phyloP scores from a whole-genome alignment of 2,797 vertebrate species.

The Gambusia yucatana region DNA sequence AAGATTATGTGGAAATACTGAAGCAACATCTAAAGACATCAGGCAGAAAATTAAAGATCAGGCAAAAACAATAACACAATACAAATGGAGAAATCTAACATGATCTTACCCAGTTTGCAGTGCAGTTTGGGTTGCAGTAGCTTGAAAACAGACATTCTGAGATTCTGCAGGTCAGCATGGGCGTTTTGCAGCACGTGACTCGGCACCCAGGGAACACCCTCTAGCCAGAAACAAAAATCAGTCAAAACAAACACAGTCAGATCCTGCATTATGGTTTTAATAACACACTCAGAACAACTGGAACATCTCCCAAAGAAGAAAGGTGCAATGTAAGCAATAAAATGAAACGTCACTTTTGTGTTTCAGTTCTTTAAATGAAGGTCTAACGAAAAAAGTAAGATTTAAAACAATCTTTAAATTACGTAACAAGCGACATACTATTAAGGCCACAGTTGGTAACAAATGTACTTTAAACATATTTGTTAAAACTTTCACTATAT shows the following conservation, averaged over 20 bases:
- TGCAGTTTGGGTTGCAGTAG: conserved; percentile 85
- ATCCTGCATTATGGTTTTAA: neutral
- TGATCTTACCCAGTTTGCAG: conserved; percentile 86
- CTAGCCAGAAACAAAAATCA: conserved; percentile 52
- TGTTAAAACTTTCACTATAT: no score
- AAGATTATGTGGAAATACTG: neutral
- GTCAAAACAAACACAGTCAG: neutral
- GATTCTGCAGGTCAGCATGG: conserved; percentile 78
- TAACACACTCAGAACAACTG: neutral
- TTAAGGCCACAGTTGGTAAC: no score
- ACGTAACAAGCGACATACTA: neutral
- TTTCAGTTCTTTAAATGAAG: neutral
- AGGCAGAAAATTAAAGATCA: neutral
- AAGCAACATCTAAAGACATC: neutral
- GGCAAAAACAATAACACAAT: neutral
- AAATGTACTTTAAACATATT: no score
- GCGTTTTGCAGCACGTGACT: conserved; percentile 77
- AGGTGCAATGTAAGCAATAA: neutral
- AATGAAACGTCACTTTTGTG: neutral
- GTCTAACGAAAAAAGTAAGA: neutral
- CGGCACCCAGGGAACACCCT: conserved; percentile 50
- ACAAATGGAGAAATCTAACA: neutral
- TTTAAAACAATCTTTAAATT: neutral
- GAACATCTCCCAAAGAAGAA: neutral
- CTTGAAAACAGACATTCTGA: conserved; percentile 83